Conservation (phyloP, 2,888 invertebrate species). For the Drosophila kanekoi region DNA sequence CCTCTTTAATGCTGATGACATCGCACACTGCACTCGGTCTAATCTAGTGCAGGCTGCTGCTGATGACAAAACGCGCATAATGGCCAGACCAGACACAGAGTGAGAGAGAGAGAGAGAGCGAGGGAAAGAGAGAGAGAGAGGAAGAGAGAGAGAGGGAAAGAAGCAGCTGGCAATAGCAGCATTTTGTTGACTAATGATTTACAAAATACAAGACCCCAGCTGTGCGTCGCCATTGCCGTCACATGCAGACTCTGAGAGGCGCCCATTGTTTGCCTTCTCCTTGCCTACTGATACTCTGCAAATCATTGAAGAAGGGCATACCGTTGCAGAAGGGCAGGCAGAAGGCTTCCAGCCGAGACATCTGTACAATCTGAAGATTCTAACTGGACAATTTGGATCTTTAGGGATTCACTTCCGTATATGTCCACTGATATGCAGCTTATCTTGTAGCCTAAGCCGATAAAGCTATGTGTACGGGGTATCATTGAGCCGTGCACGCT, state of each 20-base stretch:
- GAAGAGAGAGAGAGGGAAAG: background rate
- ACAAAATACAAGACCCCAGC: conserved; percentile 74
- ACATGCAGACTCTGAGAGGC: conserved; percentile 37
- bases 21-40: conserved; percentile 61
- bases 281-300: too few relatives aligned
- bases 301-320: too few relatives aligned
- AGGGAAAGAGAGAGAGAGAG: conserved; percentile 6
- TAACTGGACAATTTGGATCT: too few relatives aligned
- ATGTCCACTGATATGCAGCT: too few relatives aligned
- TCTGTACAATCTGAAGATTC: too few relatives aligned
- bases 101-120: background rate
- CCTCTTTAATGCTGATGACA: conserved; percentile 69
- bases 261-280: conserved; percentile 6
- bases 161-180: conserved; percentile 18
- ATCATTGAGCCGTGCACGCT: too few relatives aligned
- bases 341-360: too few relatives aligned
- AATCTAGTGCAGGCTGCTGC: conserved; percentile 60
- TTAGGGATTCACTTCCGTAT: too few relatives aligned
- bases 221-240: conserved; percentile 61
- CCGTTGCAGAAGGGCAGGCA: too few relatives aligned
- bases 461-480: too few relatives aligned
- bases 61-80: conserved; percentile 63
- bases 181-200: conserved; percentile 76
- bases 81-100: conserved; percentile 20
- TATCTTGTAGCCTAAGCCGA: too few relatives aligned